A percentile compares a stretch with the other conserved stretches of the same genome.
phyloP scores from a whole-genome alignment of 2,797 vertebrate genomes.

The Dipus sagitta region DNA sequence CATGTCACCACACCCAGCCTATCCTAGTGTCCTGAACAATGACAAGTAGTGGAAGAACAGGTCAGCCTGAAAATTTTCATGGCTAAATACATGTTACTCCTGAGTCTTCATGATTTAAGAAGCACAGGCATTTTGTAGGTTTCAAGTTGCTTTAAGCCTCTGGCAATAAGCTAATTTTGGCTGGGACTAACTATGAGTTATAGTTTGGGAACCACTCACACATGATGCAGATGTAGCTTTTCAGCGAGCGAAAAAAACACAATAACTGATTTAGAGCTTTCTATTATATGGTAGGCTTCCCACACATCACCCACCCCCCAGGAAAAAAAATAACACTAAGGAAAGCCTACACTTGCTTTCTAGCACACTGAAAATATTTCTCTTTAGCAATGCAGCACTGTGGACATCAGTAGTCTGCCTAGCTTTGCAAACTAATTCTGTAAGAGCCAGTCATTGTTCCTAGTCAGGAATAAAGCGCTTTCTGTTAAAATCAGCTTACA shows the following conservation, averaged over 20 bases:
- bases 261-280: too few species aligned
- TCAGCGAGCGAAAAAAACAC: background rate
- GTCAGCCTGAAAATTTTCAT: background rate
- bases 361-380: background rate
- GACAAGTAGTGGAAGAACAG: background rate
- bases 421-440: background rate
- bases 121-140: background rate
- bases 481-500: background rate
- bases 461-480: background rate
- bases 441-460: background rate
- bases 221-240: background rate
- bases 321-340: background rate
- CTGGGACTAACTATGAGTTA: background rate
- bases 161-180: background rate
- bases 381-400: background rate
- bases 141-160: background rate
- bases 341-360: background rate
- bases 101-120: background rate
- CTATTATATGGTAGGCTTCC: too few species aligned
- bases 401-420: background rate
- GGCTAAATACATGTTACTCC: background rate
- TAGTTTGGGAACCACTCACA: background rate
- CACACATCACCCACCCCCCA: background rate
- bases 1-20: background rate
- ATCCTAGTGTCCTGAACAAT: background rate